Evolutionary conservation across 2,113 vertebrate genomes (phyloP), one percentile per base, ranked within the genome.

Genomic region (Sinocyclocheilus anophthalmus): DNA sequence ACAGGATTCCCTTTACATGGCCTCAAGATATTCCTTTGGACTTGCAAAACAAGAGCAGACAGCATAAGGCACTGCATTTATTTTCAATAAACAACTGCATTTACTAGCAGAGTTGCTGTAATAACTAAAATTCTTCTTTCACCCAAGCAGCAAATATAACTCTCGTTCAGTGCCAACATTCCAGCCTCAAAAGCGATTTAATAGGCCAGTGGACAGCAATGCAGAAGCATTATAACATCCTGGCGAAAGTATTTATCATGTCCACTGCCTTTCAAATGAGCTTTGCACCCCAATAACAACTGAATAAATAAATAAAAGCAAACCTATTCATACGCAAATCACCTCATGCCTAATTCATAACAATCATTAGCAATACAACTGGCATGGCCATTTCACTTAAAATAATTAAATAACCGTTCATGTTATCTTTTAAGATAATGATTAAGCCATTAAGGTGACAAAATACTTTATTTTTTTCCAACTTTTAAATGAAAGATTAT

Each of bases 191-290:
- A 93, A 93, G 89, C 86, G 91, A 94, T 95, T 95, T 94, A 91
- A 94, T 94, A 94, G 92, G 87, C 92, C 93, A 95, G 93, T 92
- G 90, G 92, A 94, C 92, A 94, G 92, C 93, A 93, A 95, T 90
- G 94, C 91, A 92, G 86, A 81, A 90, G 86, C 92, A 91, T 93
- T 91, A 94, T 94, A 94, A 93, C 93, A 93, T 93, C 91, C 91
- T 83, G 86, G 86, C 86, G 84, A 88, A 92, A 92, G 93, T 87
- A 95, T 94, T 94, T 90, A 94, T 94, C 92, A 91, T 83, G 85
- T 88, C 80, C 85, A 88, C 80, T 42, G 82, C 86, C 90, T 89
- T 92, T 92, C 89, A 90, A 18, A 37, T 57, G 42, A 81, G 22
- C n/a, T 10, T 16, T 26, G 22, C 81, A 53, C 63, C 11, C 65